Percentiles rank a stretch among this genome's conserved stretches.
Conservation (phyloP, 2,797 vertebrate genomes). For the Eleutherodactylus coqui region DNA sequence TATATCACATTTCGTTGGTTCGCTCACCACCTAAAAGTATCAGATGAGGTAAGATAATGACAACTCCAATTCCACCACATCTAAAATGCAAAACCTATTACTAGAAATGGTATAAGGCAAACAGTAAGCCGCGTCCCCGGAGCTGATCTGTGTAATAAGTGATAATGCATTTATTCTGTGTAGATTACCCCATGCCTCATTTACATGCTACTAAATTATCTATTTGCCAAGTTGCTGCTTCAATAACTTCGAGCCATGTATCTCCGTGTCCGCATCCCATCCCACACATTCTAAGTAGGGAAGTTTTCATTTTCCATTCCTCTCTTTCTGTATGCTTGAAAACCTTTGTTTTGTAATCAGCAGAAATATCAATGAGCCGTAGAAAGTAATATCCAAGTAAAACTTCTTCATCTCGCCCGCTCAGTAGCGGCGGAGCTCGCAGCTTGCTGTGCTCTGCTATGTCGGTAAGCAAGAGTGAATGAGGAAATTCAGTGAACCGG, state of each 20-base stretch:
- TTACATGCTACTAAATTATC: conserved; percentile 58
- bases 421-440: background rate
- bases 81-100: background rate
- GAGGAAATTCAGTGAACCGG: background rate
- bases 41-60: background rate
- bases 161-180: conserved; percentile 52
- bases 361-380: conserved; percentile 53
- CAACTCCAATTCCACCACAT: background rate
- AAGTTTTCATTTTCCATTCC: conserved; percentile 46
- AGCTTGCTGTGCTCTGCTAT: background rate
- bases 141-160: conserved; percentile 48
- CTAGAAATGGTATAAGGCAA: background rate
- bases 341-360: conserved; percentile 57
- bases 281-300: conserved; percentile 39
- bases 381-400: conserved; percentile 47
- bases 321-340: conserved; percentile 31
- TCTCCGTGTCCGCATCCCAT: conserved; percentile 22
- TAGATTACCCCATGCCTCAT: conserved; percentile 51
- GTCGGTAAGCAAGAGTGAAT: conserved; percentile 15
- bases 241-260: conserved; percentile 25
- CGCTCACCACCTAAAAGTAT: background rate
- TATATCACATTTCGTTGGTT: background rate
- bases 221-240: conserved; percentile 55
- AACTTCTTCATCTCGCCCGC: background rate
- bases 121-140: background rate